Evolutionary conservation across 2,113 vertebrate species (phyloP), one percentile per base, ranked within the genome.

Genomic region (Aegotheles bennettii): DNA sequence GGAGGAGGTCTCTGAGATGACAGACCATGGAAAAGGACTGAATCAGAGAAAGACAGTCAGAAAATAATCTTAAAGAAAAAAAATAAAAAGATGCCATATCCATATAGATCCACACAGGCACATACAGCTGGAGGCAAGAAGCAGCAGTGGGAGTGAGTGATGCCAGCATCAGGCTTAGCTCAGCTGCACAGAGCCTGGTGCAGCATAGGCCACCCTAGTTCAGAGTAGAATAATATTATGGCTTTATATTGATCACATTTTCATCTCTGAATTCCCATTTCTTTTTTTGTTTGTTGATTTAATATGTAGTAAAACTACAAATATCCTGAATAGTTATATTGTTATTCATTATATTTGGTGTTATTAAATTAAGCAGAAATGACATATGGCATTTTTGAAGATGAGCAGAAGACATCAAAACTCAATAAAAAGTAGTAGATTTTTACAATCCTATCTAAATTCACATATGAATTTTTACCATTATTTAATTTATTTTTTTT

Each of bases 11-110:
- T 60, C 51, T 31, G 33, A 79, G n/a, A 16, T 0, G 48, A 48
- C 23, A 86, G 36, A 60, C 3, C 4, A 21, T 24, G 2, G 1
- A 38, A 85, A 59, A 0, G 0, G 5, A 24, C 8, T 60, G 11
- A 76, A 69, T 68, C 64, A 57, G 20, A 73, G 19, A 76, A 74
- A 81, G 6, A 36, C 26, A 81, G 3, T 3, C 17, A 91, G 33
- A 74, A 42, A 82, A 38, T 2, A 35, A 63, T 35, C 10, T 53
- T 31, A 36, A 51, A 56, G 3, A 12, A 28, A 24, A 16, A 1
- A 8, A 47, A 56, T 0, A 18, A 57, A 63, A 29, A 25, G 0
- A 25, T n/a, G 11, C 24, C 38, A 73, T 19, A 50, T 42, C 23
- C 16, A 40, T 17, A 13, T 7, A 38, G 18, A 45, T 48, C 15